These are phyloP conservation scores for Sander lucioperca DNA, from an alignment of 2,113 vertebrate genomes.

Conservation along the genomic window DNA sequence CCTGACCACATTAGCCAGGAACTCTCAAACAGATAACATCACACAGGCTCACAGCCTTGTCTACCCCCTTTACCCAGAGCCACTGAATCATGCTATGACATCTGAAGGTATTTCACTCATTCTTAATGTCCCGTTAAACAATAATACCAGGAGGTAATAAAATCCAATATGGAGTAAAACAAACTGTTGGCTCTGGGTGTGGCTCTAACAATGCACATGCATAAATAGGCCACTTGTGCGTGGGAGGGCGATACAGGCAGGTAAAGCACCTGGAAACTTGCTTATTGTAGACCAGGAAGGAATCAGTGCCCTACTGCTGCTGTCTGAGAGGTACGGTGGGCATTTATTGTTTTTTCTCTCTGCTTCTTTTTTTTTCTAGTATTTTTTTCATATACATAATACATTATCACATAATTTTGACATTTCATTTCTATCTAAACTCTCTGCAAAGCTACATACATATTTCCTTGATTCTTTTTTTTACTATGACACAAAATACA, in stretches of 20 bases:
- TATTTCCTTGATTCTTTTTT: too few relatives aligned
- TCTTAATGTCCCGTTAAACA: background rate
- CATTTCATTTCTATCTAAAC: background rate
- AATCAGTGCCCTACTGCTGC: background rate
- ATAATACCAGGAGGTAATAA: background rate
- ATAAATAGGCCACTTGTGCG: constrained; percentile 12
- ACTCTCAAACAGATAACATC: constrained; percentile 56
- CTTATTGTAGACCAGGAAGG: constrained; percentile 38
- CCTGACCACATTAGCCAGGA: constrained; percentile 45
- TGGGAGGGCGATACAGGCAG: constrained; percentile 41
- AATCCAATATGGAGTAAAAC: background rate
- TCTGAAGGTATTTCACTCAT: background rate
- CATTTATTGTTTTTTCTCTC: background rate
- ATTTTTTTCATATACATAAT: too few relatives aligned
- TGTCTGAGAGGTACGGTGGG: background rate
- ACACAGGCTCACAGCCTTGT: background rate
- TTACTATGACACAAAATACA: background rate
- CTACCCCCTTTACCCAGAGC: background rate
- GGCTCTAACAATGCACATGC: constrained; percentile 33
- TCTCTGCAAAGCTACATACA: too few relatives aligned
- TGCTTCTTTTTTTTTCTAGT: background rate
- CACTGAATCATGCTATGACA: background rate
- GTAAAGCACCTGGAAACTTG: constrained; percentile 45
- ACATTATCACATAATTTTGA: background rate
- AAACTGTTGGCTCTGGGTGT: constrained; percentile 45